Percentiles rank a stretch among this genome's conserved stretches.
These are phyloP conservation scores for Columbina picui DNA, from an alignment of 2,113 vertebrate species.

Conservation along the genomic window DNA sequence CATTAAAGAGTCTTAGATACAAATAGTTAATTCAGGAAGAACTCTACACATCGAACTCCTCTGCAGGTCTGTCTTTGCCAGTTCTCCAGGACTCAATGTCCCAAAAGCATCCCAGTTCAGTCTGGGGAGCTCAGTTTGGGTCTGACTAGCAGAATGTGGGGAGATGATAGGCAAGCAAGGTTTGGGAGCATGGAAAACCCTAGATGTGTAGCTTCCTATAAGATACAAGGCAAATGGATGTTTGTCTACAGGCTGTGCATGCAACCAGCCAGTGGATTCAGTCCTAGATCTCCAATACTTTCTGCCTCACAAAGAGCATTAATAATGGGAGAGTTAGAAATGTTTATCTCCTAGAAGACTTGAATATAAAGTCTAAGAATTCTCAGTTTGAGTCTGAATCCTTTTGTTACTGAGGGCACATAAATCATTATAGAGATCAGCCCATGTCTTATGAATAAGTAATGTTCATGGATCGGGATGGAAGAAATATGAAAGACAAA, in stretches of 20 bases:
- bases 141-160: not conserved
- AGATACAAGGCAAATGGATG: not conserved
- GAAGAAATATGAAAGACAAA: not conserved
- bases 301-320: not conserved
- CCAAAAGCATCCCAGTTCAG: accelerated
- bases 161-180: accelerated
- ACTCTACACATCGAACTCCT: not conserved
- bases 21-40: not conserved
- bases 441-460: not conserved
- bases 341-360: not conserved
- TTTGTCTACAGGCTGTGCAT: accelerated
- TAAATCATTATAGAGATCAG: not conserved
- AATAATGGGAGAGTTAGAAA: not conserved
- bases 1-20: not conserved
- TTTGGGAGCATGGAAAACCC: not conserved
- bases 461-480: not conserved
- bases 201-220: not conserved
- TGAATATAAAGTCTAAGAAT: not conserved
- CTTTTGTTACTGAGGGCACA: not conserved
- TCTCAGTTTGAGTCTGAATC: not conserved
- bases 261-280: not conserved
- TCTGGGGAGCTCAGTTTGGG: not conserved
- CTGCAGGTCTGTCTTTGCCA: not conserved
- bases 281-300: not conserved
- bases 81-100: not conserved